These are phyloP conservation scores for Drosophila nigrodunni DNA, from an alignment of 1,140 invertebrate species.

Conservation along the genomic window DNA sequence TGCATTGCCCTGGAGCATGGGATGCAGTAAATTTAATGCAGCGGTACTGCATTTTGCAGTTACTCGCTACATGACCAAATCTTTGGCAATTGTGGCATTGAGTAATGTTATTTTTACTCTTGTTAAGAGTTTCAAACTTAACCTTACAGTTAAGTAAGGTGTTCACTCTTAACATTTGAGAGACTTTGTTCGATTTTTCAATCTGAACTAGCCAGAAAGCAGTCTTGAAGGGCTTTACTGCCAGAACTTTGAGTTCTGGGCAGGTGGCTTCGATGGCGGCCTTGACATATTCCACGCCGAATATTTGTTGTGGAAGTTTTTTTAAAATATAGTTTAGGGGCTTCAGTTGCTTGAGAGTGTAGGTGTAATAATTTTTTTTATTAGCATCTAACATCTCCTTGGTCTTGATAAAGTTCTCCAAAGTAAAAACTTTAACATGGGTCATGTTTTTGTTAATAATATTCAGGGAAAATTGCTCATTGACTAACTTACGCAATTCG, in stretches of 20 bases:
- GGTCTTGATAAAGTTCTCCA: too few species aligned
- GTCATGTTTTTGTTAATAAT: constrained; percentile 15
- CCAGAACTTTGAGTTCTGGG: background rate
- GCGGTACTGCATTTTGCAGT: constrained; percentile 18
- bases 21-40: constrained; percentile 22
- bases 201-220: background rate
- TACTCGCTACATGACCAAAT: constrained; percentile 14
- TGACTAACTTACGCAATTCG: constrained; percentile 1
- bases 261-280: background rate
- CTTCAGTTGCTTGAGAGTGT: too few species aligned
- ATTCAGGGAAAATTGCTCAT: constrained; percentile 1
- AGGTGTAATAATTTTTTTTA: too few species aligned
- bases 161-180: background rate
- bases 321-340: too few species aligned
- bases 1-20: constrained; percentile 1
- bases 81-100: constrained; percentile 17
- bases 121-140: background rate
- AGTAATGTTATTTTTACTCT: background rate
- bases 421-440: constrained; percentile 4
- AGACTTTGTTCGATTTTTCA: background rate
- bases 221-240: background rate
- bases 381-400: too few species aligned
- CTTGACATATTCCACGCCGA: background rate
- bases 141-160: constrained; percentile 1
- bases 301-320: too few species aligned